Evolutionary conservation across 2,797 vertebrate genomes (phyloP).

Genomic region (Sebastes trivittatus): DNA sequence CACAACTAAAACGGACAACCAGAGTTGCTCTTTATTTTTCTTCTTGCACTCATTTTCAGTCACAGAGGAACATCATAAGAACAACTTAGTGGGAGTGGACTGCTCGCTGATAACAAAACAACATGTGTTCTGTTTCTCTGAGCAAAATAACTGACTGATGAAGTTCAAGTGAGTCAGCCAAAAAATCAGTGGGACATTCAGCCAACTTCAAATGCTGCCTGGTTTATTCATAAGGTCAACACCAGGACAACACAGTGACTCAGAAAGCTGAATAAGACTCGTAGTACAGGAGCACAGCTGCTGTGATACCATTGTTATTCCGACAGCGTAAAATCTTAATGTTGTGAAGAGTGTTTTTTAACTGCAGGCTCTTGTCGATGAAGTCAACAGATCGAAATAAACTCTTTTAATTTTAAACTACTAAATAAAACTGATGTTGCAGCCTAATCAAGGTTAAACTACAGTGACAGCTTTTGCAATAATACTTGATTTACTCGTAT

Average conservation of each 20-base stretch:
- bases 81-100: background rate
- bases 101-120: background rate
- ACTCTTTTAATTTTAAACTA: background rate
- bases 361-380: background rate
- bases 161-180: conserved; percentile 1
- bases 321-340: background rate
- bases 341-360: background rate
- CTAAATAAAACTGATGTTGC: background rate
- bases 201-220: background rate
- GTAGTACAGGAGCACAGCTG: background rate
- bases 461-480: background rate
- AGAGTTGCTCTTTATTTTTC: background rate
- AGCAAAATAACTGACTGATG: background rate
- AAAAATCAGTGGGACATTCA: background rate
- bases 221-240: conserved; percentile 21
- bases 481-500: background rate
- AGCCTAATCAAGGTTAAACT: background rate
- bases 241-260: conserved; percentile 2
- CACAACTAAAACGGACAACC: background rate
- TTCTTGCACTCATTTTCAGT: background rate
- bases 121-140: background rate
- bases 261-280: conserved; percentile 3
- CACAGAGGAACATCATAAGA: background rate
- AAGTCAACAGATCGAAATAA: background rate
- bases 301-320: background rate